These are phyloP conservation scores for Ceratina australensis DNA, from an alignment of 1,140 invertebrate genomes.

Conservation along the genomic window DNA sequence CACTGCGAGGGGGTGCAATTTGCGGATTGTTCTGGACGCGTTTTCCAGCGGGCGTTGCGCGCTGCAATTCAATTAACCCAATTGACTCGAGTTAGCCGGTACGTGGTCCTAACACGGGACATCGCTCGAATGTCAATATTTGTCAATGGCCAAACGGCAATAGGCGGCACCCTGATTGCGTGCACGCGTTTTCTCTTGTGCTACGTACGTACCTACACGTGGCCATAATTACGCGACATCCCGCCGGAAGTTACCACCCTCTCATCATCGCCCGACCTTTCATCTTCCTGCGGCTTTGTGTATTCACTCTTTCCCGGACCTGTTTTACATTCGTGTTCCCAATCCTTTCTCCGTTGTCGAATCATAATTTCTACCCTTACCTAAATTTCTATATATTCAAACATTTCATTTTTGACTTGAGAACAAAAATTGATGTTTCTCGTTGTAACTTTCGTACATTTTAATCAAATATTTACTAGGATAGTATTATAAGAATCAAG, in stretches of 20 bases:
- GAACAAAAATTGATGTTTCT: too few relatives aligned
- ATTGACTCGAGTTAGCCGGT: conserved; percentile 51
- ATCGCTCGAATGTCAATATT: conserved; percentile 56
- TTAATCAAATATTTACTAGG: too few relatives aligned
- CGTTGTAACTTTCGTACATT: too few relatives aligned
- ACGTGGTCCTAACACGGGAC: conserved; percentile 35
- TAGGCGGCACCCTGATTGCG: conserved; percentile 18
- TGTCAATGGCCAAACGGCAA: conserved; percentile 49
- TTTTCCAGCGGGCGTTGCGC: conserved; percentile 24
- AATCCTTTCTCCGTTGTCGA: too few relatives aligned
- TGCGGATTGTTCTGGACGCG: conserved; percentile 23
- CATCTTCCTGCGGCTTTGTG: too few relatives aligned
- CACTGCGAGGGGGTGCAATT: neutral
- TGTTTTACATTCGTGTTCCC: too few relatives aligned
- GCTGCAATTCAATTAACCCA: conserved; percentile 53
- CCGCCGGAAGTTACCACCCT: neutral
- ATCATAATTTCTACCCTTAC: too few relatives aligned
- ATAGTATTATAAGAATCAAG: too few relatives aligned
- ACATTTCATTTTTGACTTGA: too few relatives aligned
- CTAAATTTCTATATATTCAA: too few relatives aligned
- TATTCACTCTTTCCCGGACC: too few relatives aligned
- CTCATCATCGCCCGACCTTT: too few relatives aligned
- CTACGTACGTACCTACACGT: neutral
- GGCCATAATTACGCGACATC: neutral
- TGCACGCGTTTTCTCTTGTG: neutral